Base-by-base conservation (phyloP, 1,140 invertebrate species). In the Tetramorium parvispinum region DNA sequence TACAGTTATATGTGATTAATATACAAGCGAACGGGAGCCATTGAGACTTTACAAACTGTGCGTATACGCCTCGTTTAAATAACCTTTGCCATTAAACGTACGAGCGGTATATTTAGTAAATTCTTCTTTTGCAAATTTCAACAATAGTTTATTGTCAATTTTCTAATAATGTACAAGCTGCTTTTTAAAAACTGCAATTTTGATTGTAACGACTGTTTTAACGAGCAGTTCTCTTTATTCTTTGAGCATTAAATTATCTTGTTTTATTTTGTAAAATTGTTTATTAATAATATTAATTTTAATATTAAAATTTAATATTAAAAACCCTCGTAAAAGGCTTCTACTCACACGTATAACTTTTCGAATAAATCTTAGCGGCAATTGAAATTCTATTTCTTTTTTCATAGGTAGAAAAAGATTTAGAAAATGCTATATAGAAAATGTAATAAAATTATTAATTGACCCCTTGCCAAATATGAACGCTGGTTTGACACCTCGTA, bases 1-100 rank as follows among this genome's bases (percentile, higher is more conserved):
- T 76, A 77, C 57, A 63, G 82, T 78, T 77, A 85, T 40, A 68
- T 63, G 16, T 85, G 59, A 76, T 85, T 85, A 85, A 76, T 77
- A 65, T 40, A 68, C 37, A 21, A 85, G 57, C 21, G 49, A 78
- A 61, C 4, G 16, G 37, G n/a, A 49, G 55, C 40, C 27, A 49
- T 59, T 75, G 79, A 61, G 18, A 59, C 7, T 73, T 83, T 1
- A 18, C 11, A 24, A 59, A 51, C 11, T 27, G 2, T 57, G 37
- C n/a, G 13, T n/a, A 27, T 10, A 3, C 13, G 46, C 61, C 1
- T 21, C 63, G 21, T 37, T 16, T 40, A 55, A 43, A 51, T 46
- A 65, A 46, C 3, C 21, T 32, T 32, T 46, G n/a, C 21, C 18
- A 27, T 13, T 63, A 4, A 21, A 1, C 16, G 11, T 46, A 32